Conservation (phyloP, 2,113 vertebrate species). For the Menidia beryllina region DNA sequence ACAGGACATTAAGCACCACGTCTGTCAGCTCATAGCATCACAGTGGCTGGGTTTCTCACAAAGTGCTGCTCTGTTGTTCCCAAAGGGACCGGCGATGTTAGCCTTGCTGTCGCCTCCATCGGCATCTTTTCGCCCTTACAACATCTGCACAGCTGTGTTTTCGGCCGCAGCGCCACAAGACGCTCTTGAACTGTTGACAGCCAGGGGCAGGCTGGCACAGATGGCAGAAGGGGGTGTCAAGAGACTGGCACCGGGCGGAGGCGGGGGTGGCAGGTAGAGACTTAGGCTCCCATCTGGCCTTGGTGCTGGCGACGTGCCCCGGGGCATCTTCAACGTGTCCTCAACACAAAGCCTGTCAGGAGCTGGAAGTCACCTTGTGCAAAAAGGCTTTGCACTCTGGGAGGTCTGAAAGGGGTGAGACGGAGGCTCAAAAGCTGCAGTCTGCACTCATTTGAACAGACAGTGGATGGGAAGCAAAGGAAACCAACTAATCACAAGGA, state of each 20-base stretch:
- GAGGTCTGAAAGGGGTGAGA: constrained; percentile 32
- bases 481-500: neutral
- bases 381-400: constrained; percentile 58
- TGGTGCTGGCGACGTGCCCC: constrained; percentile 68
- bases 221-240: constrained; percentile 69
- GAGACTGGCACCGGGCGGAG: constrained; percentile 54
- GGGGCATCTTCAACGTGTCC: constrained; percentile 65
- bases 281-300: constrained; percentile 75
- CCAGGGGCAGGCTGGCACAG: constrained; percentile 75
- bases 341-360: constrained; percentile 69
- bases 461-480: constrained; percentile 2
- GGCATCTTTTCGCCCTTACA: constrained; percentile 55
- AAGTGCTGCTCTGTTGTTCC: constrained; percentile 66
- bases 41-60: constrained; percentile 50
- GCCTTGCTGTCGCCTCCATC: constrained; percentile 47
- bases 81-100: constrained; percentile 77
- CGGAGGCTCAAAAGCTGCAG: constrained; percentile 4
- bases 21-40: constrained; percentile 57
- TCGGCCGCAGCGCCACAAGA: constrained; percentile 42
- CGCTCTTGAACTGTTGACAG: constrained; percentile 71
- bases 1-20: constrained; percentile 39
- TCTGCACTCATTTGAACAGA: constrained; percentile 26
- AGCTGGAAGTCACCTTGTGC: constrained; percentile 73
- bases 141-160: constrained; percentile 77
- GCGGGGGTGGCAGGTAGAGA: constrained; percentile 68